Evolutionary conservation across 2,797 vertebrate species (phyloP), one percentile per base, ranked within the genome.

Genomic region (Lutjanus campechanus): DNA sequence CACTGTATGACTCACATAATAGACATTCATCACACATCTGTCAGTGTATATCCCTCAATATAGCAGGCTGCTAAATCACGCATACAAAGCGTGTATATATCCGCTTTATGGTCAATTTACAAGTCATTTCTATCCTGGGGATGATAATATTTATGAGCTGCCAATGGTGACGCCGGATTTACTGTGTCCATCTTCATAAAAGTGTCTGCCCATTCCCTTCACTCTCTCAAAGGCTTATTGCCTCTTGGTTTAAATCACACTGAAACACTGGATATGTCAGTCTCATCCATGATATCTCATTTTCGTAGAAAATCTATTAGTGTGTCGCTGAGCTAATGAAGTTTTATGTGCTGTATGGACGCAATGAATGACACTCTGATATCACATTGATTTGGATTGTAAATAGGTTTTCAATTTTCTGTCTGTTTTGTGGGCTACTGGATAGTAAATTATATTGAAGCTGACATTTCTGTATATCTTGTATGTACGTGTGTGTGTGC

Each of bases 131-230:
- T 86, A 90, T 86, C 82, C 79, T 36, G 68, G 56, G 56, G 88
- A 87, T 82, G 87, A 92, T 92, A 85, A 93, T 92, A 94, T 95
- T 92, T 92, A 94, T 92, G 88, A 88, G 76, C 79, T 89, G 91
- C 85, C 91, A 85, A 70, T 87, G 88, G 85, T 72, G 84, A 85
- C 56, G 76, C 76, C 36, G 62, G 76, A 93, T 92, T 93, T 84
- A 92, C 65, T 71, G 72, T 93, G 88, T 94, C 93, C 86, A 64
- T 93, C 90, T 94, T 92, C 91, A 95, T 95, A 91, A 93, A 92
- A 84, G 58, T 81, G 77, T 87, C 88, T 63, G 53, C 64, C 77
- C 81, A 63, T 65, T 85, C 71, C 61, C 68, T 54, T 72, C 11
- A 53, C 65, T 74, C 77, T 76, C 65, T 58, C 61, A 43, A 67